A percentile compares a stretch with the other conserved stretches of the same genome.
phyloP scores from a whole-genome alignment of 2,113 vertebrate species.

The Oreochromis spilurus region DNA sequence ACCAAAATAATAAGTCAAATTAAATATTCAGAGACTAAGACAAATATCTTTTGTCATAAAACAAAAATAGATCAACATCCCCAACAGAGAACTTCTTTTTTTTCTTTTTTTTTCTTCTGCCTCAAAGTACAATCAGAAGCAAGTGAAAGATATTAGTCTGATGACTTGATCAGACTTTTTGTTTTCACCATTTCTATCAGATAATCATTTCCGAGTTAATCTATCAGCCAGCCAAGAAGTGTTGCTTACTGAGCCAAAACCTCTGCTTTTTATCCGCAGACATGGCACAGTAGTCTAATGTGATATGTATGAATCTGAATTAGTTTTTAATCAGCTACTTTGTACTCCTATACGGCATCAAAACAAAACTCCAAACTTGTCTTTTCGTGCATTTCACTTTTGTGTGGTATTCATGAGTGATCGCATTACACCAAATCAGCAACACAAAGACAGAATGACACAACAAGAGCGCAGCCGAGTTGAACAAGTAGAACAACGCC shows the following conservation, averaged over 20 bases:
- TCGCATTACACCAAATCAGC: constrained; percentile 28
- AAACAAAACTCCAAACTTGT: background rate
- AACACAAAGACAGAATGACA: constrained; percentile 12
- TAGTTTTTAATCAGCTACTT: background rate
- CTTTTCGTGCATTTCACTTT: background rate
- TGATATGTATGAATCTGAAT: background rate
- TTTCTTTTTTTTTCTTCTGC: background rate
- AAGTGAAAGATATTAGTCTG: background rate
- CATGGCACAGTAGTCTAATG: background rate
- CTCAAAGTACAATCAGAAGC: background rate
- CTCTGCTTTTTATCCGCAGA: background rate
- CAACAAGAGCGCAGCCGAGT: constrained; percentile 9
- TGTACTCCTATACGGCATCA: background rate
- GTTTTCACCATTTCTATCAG: background rate
- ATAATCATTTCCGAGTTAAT: background rate
- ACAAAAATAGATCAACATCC: background rate
- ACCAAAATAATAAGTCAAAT: background rate
- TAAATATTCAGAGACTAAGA: background rate
- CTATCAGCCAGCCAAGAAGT: background rate
- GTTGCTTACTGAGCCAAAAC: background rate
- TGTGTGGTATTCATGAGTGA: background rate
- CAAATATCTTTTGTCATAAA: background rate
- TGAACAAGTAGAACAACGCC: constrained; percentile 15
- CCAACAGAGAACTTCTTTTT: background rate
- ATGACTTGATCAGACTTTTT: background rate